These are phyloP conservation scores for Cremastinae sp. DNA, from an alignment of 2,888 invertebrate species.

Conservation along the genomic window DNA sequence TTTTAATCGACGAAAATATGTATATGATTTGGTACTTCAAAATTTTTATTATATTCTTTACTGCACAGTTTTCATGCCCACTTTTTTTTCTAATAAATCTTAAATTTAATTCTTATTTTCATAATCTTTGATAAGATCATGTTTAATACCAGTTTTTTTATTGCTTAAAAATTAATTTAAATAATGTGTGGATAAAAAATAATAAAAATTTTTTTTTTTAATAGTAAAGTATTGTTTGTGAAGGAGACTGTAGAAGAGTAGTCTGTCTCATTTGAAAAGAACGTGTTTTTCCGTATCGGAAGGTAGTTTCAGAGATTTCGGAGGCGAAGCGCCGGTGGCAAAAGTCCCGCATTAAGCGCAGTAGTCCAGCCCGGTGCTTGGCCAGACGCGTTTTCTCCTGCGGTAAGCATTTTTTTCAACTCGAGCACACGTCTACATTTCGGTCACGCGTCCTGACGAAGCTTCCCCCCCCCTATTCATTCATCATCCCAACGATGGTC, in stretches of 20 bases:
- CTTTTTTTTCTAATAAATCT: too few species aligned
- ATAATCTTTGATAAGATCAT: too few species aligned
- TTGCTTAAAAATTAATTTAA: too few species aligned
- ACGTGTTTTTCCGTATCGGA: not conserved
- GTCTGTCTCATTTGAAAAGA: slow-evolving; percentile 18
- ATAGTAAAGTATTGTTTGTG: not conserved
- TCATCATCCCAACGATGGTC: slow-evolving; percentile 50
- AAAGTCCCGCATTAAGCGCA: slow-evolving; percentile 42
- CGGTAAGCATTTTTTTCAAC: not conserved
- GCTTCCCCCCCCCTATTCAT: slow-evolving; percentile 65
- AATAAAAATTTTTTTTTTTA: too few species aligned
- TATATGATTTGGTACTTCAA: too few species aligned
- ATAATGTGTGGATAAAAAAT: too few species aligned
- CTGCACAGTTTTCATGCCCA: too few species aligned
- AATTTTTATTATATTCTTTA: too few species aligned
- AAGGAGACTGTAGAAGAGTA: slow-evolving; percentile 26
- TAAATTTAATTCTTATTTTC: too few species aligned
- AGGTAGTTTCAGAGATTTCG: slow-evolving; percentile 33
- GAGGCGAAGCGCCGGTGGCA: slow-evolving; percentile 23
- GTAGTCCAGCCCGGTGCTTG: slow-evolving; percentile 47
- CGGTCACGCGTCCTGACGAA: slow-evolving; percentile 42
- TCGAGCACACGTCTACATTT: slow-evolving; percentile 11
- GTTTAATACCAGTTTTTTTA: too few species aligned
- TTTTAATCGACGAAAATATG: too few species aligned
- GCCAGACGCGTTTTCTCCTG: slow-evolving; percentile 14